Percentiles rank a stretch among this genome's conserved stretches.
These are phyloP conservation scores for Encarsia formosa DNA, from an alignment of 2,888 invertebrate species.

Conservation along the genomic window DNA sequence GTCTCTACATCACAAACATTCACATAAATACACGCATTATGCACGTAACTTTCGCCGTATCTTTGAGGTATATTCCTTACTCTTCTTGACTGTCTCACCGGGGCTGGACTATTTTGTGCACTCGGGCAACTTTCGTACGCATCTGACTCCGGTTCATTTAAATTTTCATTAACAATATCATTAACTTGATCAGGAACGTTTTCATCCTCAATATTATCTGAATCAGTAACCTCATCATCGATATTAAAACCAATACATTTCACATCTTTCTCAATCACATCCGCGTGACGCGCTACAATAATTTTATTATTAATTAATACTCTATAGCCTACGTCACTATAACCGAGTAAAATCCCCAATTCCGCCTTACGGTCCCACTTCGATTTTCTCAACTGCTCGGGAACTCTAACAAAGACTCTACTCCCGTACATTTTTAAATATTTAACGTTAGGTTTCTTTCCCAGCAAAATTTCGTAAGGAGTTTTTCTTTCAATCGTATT, in stretches of 20 bases:
- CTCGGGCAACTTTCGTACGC: background rate
- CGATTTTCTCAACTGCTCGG: conserved; percentile 6
- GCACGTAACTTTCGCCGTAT: background rate
- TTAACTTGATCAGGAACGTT: background rate
- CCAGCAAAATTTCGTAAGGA: conserved; percentile 19
- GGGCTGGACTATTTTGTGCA: background rate
- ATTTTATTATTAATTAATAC: conserved; percentile 17
- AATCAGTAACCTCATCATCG: background rate
- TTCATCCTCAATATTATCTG: background rate
- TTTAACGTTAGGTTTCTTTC: conserved; percentile 16
- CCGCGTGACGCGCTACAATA: conserved; percentile 23
- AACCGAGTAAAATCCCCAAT: conserved; percentile 21
- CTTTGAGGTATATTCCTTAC: background rate
- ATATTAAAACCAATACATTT: background rate
- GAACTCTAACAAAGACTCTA: conserved; percentile 20
- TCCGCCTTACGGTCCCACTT: conserved; percentile 23
- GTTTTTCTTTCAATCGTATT: conserved; percentile 20
- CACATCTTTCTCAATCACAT: conserved; percentile 18
- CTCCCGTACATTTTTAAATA: conserved; percentile 23
- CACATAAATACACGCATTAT: background rate
- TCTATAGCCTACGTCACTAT: conserved; percentile 20
- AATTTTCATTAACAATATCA: background rate
- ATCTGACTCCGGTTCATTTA: background rate
- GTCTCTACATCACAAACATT: background rate
- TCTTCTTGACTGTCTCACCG: background rate